Base-by-base conservation (phyloP, 2,797 vertebrate species). In the Pseudochirops cupreus region DNA sequence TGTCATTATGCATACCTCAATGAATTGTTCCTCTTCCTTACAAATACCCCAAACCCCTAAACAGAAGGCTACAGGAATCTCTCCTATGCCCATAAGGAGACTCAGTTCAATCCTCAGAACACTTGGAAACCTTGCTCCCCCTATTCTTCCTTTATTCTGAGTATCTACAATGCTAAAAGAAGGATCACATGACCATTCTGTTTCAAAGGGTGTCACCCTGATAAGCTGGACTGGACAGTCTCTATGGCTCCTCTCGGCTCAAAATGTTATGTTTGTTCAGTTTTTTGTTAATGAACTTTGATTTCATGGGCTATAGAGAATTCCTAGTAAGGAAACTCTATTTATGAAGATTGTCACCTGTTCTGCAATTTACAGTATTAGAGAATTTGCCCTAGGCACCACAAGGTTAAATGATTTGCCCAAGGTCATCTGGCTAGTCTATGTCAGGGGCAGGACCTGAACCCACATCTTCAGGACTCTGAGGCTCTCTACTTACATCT, bases 141-240 rank as follows among this genome's bases (percentile, higher is more conserved):
- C 21, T 11, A 3, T 57, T 46, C 90, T 74, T 67, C 67, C 59
- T 91, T 29, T n/a, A 87, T 31, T 95, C 53, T 74, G 50, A 52
- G 57, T 59, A 67, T 91, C 33, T 11, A 39, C 12, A 26, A n/a
- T 14, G 24, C 54, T 58, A 54, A 50, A 1, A 93, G 59, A 1
- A 2, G 26, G 58, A 55, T 33, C 33, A 31, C 50, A 93, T 58
- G 52, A 94, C 59, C 54, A 90, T 1, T 4, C 1, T 54, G 26
- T n/a, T 92, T 58, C 95, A 82, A 93, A 95, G 95, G 67, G 59
- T 62, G 39, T 11, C 92, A 57, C 93, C 29, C 91, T 10, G 18
- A 46, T 46, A 46, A 39, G n/a, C 24, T 82, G n/a, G 18, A 82
- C 21, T 46, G 18, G 14, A 11, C n/a, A 82, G 39, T 21, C 5